Conservation (phyloP, 37 sponge, comb jelly and placozoan species). For the Beroe ovata region DNA sequence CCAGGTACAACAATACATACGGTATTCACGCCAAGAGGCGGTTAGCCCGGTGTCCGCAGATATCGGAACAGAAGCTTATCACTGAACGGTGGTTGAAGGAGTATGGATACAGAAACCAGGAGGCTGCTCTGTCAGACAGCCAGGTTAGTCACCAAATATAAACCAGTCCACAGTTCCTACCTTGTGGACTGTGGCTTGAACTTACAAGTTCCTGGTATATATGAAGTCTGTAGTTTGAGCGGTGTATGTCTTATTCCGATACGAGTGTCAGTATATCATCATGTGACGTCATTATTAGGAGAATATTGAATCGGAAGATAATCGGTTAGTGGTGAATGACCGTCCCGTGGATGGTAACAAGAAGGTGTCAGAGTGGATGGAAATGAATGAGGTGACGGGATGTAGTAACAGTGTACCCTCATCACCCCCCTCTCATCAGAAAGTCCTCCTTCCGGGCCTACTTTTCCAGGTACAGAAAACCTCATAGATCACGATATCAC, state of each 20-base stretch:
- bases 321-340: background rate
- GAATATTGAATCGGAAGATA: background rate
- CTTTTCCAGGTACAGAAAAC: constrained; percentile 24
- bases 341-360: constrained; percentile 11
- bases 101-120: background rate
- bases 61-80: constrained; percentile 39
- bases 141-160: too few relatives aligned
- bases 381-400: constrained; percentile 12
- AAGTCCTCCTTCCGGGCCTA: constrained; percentile 14
- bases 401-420: background rate
- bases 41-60: constrained; percentile 8
- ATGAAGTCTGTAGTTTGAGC: too few relatives aligned
- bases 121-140: too few relatives aligned
- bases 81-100: constrained; percentile 54
- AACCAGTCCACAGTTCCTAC: too few relatives aligned
- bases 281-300: too few relatives aligned
- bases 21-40: constrained; percentile 25
- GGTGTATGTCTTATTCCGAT: too few relatives aligned
- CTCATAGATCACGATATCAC: background rate
- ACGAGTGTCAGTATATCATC: too few relatives aligned
- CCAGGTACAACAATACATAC: constrained; percentile 53
- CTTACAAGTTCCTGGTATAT: too few relatives aligned
- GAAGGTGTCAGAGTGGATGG: constrained; percentile 61
- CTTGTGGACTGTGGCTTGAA: too few relatives aligned
- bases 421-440: background rate